Evolutionary conservation across 2,113 vertebrate genomes (phyloP).

Genomic region (Lasiurus cinereus): DNA sequence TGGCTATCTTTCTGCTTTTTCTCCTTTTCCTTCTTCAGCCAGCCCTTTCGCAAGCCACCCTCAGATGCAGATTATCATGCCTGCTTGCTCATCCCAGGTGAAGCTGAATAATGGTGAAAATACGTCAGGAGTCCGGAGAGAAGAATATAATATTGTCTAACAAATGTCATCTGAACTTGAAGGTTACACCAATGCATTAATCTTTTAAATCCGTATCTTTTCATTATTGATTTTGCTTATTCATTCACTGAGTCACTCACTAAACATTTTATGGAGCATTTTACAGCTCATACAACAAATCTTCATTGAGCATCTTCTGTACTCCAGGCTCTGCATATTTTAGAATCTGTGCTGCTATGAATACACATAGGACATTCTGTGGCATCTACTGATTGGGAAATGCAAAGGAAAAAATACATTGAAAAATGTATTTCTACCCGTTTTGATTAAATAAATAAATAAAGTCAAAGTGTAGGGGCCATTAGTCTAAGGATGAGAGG

Average conservation of each 20-base stretch:
- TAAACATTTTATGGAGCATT: neutral
- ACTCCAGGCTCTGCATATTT: neutral
- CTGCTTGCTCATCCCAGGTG: neutral
- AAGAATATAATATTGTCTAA: neutral
- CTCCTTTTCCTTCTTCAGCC: neutral
- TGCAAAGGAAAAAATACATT: neutral
- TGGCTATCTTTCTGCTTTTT: neutral
- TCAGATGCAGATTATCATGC: neutral
- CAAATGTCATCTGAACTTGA: neutral
- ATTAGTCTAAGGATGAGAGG: neutral
- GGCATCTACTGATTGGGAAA: neutral
- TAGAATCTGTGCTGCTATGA: neutral
- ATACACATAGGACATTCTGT: neutral
- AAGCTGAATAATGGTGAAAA: neutral
- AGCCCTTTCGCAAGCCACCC: neutral
- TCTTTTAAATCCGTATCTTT: conserved; percentile 50
- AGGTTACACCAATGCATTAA: neutral
- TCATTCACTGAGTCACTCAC: neutral
- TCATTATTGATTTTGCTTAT: neutral
- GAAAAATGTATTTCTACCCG: neutral
- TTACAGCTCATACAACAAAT: neutral
- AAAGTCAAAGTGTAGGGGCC: neutral
- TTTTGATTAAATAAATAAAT: neutral
- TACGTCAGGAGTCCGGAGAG: neutral
- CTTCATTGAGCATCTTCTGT: neutral